These are phyloP conservation scores for Carposina sasakii DNA, from an alignment of 1,140 invertebrate species.

Conservation along the genomic window DNA sequence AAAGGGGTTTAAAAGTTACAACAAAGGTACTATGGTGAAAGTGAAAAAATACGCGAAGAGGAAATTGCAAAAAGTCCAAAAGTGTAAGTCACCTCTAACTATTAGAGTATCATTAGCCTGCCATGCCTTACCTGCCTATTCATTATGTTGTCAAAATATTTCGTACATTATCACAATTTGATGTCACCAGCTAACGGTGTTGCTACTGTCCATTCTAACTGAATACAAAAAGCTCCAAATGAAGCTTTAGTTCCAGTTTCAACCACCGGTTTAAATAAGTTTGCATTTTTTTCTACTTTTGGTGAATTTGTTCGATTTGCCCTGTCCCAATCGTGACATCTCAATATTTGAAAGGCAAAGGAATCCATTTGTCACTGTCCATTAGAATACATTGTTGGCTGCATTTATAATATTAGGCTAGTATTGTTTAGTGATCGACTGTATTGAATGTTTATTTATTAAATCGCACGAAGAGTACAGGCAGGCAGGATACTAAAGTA, in stretches of 20 bases:
- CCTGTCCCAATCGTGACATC: constrained; percentile 48
- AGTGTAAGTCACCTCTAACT: constrained; percentile 13
- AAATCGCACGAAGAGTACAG: no score
- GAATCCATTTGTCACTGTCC: constrained; percentile 69
- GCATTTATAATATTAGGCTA: constrained; percentile 42
- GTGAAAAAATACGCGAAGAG: no score
- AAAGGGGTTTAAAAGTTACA: no score
- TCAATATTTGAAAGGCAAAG: constrained; percentile 59
- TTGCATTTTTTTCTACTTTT: constrained; percentile 38
- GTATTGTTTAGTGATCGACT: not conserved
- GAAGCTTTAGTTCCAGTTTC: no score
- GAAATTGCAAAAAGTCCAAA: not conserved
- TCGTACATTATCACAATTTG: no score
- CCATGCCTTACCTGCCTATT: constrained; percentile 51
- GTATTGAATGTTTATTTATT: not conserved
- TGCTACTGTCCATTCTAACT: no score
- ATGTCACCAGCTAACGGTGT: no score
- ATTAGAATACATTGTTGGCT: constrained; percentile 63
- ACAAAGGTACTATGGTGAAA: no score
- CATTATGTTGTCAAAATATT: constrained; percentile 71
- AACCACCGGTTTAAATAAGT: constrained; percentile 10
- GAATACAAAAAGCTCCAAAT: no score
- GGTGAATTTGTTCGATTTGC: constrained; percentile 61
- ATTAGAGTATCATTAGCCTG: constrained; percentile 61
- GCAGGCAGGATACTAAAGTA: no score